Evolutionary conservation across 1,140 invertebrate species (phyloP).

Genomic region (Gonatopus flavifemur): DNA sequence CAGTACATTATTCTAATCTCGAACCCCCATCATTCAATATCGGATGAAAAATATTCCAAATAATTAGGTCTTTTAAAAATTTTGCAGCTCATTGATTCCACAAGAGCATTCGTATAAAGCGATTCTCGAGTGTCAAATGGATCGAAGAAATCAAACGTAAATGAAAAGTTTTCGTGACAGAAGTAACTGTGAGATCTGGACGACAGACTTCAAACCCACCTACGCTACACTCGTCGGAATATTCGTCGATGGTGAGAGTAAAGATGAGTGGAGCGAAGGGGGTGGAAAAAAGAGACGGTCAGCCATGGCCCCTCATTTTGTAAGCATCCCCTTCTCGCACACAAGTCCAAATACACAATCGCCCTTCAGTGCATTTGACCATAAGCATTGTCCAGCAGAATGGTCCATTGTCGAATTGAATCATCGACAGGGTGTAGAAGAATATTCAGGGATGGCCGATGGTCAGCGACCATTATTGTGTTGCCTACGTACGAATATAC

Average conservation of each 20-base stretch:
- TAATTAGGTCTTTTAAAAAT: too few relatives aligned
- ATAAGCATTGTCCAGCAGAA: conserved; percentile 45
- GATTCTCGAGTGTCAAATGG: too few relatives aligned
- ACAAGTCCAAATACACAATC: too few relatives aligned
- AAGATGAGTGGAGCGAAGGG: neutral
- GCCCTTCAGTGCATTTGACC: conserved; percentile 47
- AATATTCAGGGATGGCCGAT: conserved; percentile 49
- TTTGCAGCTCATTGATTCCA: too few relatives aligned
- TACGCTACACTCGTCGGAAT: conserved; percentile 24
- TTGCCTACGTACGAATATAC: conserved; percentile 20
- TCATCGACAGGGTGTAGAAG: conserved; percentile 39
- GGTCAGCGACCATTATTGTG: conserved; percentile 49
- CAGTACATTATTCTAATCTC: conserved; percentile 34
- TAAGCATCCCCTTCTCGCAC: conserved; percentile 24
- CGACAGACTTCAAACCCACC: conserved; percentile 37
- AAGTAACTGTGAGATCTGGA: too few relatives aligned
- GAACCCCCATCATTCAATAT: conserved; percentile 13
- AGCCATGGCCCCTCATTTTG: conserved; percentile 37
- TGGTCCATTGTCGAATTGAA: conserved; percentile 54
- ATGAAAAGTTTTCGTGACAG: too few relatives aligned
- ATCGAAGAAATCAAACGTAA: too few relatives aligned
- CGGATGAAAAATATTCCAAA: too few relatives aligned
- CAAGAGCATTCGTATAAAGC: too few relatives aligned
- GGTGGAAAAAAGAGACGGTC: conserved; percentile 33
- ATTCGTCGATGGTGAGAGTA: neutral